Evolutionary conservation across 2,888 invertebrate genomes (phyloP), one percentile per base, ranked within the genome.

Genomic region (Nomada hirtipes): DNA sequence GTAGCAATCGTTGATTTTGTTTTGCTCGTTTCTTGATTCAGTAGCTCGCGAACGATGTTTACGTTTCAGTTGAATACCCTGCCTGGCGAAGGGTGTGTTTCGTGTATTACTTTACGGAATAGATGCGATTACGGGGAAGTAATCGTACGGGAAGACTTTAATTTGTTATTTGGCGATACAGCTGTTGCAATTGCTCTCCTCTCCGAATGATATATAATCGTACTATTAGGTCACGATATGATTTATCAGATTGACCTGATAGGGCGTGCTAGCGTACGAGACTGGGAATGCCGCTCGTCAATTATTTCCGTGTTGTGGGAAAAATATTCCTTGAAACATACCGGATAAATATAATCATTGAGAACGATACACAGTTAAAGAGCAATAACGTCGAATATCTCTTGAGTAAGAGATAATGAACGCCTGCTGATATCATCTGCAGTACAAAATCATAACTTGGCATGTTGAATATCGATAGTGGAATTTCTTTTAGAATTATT

Each of bases 271-370:
- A 20, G 18, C 15, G 15, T 47, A 53, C 53, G 10, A 13, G 23
- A n/a, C 26, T n/a, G 13, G 52, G 42, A 70, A 57, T 60, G n/a
- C 65, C 29, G 42, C 42, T 59, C 26, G 13, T 78, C 61, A 50
- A 57, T 68, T 68, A 23, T 63, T 42, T n/a, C 9, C 20, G 2
- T 1, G 3, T 42, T 11, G 10, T 26, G 52, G 23, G n/a, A 18
- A 18, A 7, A 20, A 64, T 0, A 11, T 23, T 26, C 10, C 13
- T 15, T 9, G 0, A 15, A 13, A 4, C 23, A 20, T 73, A 9
- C 44, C 13, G 20, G 29, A 3, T 20, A 4, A 29, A 29, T 29
- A 36, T 65, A 23, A 26, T 20, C 11, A 50, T 57, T 57, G 9
- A 42, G 59, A 44, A 29, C 18, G 7, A 23, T 13, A 13, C 13